phyloP scores from a whole-genome alignment of 2,888 invertebrate genomes.

The Sycophila texana region DNA sequence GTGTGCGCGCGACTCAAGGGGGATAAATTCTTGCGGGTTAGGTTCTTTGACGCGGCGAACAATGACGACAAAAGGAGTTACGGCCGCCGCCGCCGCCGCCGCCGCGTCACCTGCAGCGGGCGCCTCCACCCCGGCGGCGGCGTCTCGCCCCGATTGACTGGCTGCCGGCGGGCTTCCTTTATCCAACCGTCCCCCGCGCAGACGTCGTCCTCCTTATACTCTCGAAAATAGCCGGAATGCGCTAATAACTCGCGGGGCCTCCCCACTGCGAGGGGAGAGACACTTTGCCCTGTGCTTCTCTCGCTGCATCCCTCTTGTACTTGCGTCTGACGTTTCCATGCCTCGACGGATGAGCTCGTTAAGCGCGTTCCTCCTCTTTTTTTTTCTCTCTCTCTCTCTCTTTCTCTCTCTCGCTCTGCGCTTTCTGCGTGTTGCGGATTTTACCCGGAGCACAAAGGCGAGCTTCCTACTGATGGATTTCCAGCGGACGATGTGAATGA shows the following conservation, averaged over 20 bases:
- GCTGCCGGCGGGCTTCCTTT: slow-evolving; percentile 4
- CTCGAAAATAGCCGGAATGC: slow-evolving; percentile 33
- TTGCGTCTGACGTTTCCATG: no score
- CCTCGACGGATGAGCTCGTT: no score
- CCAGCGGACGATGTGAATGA: no score
- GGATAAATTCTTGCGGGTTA: slow-evolving; percentile 55
- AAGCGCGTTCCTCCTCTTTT: no score
- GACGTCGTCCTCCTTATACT: background rate
- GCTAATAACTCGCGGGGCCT: slow-evolving; percentile 36
- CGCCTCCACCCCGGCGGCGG: background rate
- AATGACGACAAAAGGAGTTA: slow-evolving; percentile 61
- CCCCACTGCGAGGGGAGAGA: background rate
- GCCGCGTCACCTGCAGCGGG: slow-evolving; percentile 61
- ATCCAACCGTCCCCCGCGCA: background rate
- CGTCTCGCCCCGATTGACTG: slow-evolving; percentile 11
- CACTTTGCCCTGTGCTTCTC: background rate
- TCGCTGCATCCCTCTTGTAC: no score
- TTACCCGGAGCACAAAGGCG: no score
- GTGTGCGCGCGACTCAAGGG: slow-evolving; percentile 28
- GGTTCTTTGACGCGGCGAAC: slow-evolving; percentile 58
- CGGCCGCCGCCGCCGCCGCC: slow-evolving; percentile 54
- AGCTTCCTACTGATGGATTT: no score
- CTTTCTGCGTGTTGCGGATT: no score
- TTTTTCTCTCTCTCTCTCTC: no score
- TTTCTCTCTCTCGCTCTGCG: no score